phyloP scores from a whole-genome alignment of 1,140 invertebrate genomes.

The Lepidurus apus region DNA sequence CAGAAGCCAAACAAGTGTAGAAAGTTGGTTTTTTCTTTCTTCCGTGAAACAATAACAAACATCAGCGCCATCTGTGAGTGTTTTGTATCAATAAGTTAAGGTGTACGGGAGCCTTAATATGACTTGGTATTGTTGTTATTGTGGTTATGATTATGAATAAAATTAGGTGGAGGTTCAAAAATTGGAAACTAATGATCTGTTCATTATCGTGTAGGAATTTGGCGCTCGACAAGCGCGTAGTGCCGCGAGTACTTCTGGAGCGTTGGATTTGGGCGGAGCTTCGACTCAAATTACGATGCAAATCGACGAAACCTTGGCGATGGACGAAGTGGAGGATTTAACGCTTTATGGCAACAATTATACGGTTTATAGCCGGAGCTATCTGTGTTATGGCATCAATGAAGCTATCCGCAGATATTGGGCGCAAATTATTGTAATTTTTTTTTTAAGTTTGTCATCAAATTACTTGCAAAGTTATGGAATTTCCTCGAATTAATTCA shows the following conservation, averaged over 20 bases:
- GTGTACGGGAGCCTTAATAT: too few species aligned
- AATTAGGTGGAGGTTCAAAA: too few species aligned
- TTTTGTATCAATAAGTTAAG: too few species aligned
- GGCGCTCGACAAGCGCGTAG: slow-evolving; percentile 36
- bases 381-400: slow-evolving; percentile 50
- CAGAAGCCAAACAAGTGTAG: too few species aligned
- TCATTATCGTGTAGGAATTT: neutral
- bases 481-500: slow-evolving; percentile 32
- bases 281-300: slow-evolving; percentile 52
- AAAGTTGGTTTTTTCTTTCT: too few species aligned
- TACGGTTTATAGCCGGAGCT: slow-evolving; percentile 48
- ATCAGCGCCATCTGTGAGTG: too few species aligned
- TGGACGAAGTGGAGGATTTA: neutral
- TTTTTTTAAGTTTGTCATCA: neutral
- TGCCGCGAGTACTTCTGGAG: slow-evolving; percentile 42
- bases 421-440: slow-evolving; percentile 31
- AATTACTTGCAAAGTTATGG: slow-evolving; percentile 37
- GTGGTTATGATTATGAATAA: too few species aligned
- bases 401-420: slow-evolving; percentile 43
- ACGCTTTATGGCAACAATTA: slow-evolving; percentile 46
- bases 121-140: too few species aligned
- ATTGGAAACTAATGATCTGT: neutral
- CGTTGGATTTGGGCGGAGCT: slow-evolving; percentile 53
- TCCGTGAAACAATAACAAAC: too few species aligned
- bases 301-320: slow-evolving; percentile 37